Base-by-base conservation (phyloP, 1,140 invertebrate species). In the Eufriesea mexicana region DNA sequence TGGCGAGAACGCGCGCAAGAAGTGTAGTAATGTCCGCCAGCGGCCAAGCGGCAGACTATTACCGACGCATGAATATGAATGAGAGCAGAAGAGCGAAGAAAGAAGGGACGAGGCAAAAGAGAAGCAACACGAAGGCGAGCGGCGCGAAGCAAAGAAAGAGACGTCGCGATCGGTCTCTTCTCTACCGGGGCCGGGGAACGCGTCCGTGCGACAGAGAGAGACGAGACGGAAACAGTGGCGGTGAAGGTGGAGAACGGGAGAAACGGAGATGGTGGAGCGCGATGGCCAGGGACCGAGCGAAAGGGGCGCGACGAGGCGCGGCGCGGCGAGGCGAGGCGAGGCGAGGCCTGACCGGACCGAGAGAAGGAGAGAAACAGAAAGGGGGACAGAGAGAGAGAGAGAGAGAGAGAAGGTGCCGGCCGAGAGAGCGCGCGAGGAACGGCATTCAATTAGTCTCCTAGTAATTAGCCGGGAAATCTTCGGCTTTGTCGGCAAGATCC, bases 401-500 rank as follows among this genome's bases (percentile, higher is more conserved):
- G 73, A 68, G 67, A 61, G 79, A 81, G 76, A 72, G 82, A 77
- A 75, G 74, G 81, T 71, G 74, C 23, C 16, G 78, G 25, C 20
- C 66, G 47, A 80, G 74, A 64, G 82, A 75, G 82, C 84, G 77
- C 66, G 82, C 74, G 89, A 89, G 89, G 90, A 90, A 87, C 91
- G 89, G 92, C 93, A 94, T 94, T 94, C 93, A 94, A 94, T 94
- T 94, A 94, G 94, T 93, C 93, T 92, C 91, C 90, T 91, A 92
- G 94, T 94, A 94, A 94, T 94, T 94, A 94, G 94, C 94, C 92
- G 93, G 94, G 94, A 94, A 94, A 94, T 94, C 93, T 94, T 92
- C 86, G 89, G 92, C 93, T 94, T 94, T 94, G 93, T 94, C 93
- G 93, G 93, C 92, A 78, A 91, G 91, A 91, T 92, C 88, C 90